Conservation (phyloP, 2,113 vertebrate genomes). For the Cercopithecus mona region DNA sequence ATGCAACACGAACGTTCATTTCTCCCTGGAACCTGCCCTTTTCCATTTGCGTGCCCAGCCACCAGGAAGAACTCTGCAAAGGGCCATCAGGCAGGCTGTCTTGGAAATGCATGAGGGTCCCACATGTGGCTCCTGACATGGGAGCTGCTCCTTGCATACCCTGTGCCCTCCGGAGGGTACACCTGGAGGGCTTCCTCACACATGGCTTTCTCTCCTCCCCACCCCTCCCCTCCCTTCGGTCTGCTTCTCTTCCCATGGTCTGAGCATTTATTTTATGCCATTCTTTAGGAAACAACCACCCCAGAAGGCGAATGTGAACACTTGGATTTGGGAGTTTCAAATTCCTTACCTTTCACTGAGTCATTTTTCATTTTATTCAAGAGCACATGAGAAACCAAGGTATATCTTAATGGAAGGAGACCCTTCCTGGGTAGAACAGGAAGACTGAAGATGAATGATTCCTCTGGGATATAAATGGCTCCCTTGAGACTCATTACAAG, state of each 20-base stretch:
- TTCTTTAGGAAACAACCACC: neutral
- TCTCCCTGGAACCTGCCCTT: neutral
- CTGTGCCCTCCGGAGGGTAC: neutral
- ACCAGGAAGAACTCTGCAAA: neutral
- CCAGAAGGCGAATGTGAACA: neutral
- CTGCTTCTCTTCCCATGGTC: neutral
- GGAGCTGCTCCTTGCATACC: neutral
- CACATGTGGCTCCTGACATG: neutral
- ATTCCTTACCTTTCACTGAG: neutral
- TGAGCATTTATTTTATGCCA: neutral
- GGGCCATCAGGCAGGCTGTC: neutral
- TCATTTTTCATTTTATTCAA: constrained; percentile 22
- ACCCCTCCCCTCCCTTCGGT: no score
- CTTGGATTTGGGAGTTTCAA: neutral
- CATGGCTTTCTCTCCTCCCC: neutral
- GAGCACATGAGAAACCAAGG: neutral
- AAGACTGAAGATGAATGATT: neutral
- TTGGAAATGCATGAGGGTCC: neutral
- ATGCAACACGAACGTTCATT: accelerated
- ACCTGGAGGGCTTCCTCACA: neutral
- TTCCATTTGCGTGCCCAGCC: neutral
- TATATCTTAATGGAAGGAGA: neutral
- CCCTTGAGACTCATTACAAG: neutral
- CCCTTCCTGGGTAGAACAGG: neutral
- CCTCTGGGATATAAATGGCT: neutral